Conservation (phyloP, 2,888 invertebrate genomes). For the Caenorhabditis sulstoni region DNA sequence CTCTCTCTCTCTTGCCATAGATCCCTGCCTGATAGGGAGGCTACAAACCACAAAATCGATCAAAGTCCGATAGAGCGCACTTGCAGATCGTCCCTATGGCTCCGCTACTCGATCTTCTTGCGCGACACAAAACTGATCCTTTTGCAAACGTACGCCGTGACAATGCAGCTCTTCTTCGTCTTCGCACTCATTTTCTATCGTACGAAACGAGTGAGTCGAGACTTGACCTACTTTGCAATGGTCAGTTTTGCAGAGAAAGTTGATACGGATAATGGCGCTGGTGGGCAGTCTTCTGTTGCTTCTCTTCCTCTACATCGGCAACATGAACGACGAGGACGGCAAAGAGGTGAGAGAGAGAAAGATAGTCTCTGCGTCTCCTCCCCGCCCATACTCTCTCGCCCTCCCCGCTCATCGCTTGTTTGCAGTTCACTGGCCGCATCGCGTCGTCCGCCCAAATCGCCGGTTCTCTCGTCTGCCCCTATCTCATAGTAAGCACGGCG, state of each 20-base stretch:
- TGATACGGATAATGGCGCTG: constrained; percentile 66
- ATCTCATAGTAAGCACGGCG: constrained; percentile 74
- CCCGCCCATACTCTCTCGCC: constrained; percentile 3
- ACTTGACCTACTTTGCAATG: neutral
- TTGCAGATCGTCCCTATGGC: constrained; percentile 75
- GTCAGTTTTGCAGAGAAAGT: constrained; percentile 65
- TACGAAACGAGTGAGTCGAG: constrained; percentile 70
- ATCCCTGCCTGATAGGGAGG: too few species aligned
- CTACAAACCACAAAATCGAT: too few species aligned
- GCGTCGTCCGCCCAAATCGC: constrained; percentile 79
- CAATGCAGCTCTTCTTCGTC: constrained; percentile 77
- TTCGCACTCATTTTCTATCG: constrained; percentile 74
- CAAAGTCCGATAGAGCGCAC: constrained; percentile 2
- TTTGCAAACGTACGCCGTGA: constrained; percentile 74
- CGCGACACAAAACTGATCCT: constrained; percentile 76
- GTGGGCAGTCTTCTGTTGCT: constrained; percentile 62
- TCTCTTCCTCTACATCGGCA: constrained; percentile 71
- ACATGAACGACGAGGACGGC: constrained; percentile 73
- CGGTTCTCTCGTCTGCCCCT: constrained; percentile 79
- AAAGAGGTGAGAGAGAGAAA: constrained; percentile 67
- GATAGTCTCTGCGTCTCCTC: constrained; percentile 21
- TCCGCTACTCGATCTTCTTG: constrained; percentile 79
- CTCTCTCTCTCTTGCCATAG: too few species aligned
- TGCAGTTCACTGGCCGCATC: constrained; percentile 70
- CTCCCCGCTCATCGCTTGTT: too few species aligned